Evolutionary conservation across 2,113 vertebrate species (phyloP), one percentile per base, ranked within the genome.

Genomic region (Silurus asotus): DNA sequence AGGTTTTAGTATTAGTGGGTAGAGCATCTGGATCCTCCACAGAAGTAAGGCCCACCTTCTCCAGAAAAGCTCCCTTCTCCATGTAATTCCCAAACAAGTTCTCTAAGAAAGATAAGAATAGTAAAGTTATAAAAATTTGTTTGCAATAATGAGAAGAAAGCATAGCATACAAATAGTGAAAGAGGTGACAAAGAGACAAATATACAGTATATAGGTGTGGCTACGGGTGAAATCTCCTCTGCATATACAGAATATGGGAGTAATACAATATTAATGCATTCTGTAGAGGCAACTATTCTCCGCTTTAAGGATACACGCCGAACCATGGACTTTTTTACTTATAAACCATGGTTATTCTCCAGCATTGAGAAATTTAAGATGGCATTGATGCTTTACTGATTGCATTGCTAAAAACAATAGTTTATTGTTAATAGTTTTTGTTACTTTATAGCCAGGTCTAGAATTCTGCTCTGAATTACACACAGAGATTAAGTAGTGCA

Each of bases 81-180:
- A 98, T 93, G 90, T 98, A 99, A 5, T 84, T 95, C 84, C 96
- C 96, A 95, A 98, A 98, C 88, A 99, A 91, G 91, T 99, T 99
- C 88, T 99, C 98, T 99, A 28, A 23, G 75, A 69, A 0, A 3
- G 0, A 0, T 45, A 62, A 49, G 8, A 53, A 82, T 53, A 37
- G 15, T 13, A 61, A 17, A 64, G 23, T 61, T 8, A 65, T n/a
- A 78, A 13, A 13, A 67, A 15, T 64, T 28, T 49, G 48, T 23
- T 37, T 25, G 8, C 45, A 23, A 74, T 23, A 0, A 59, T 8
- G 67, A 70, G 51, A 70, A 64, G 53, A 81, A 65, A 19, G 25
- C 8, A 23, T 7, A 61, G 19, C 28, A 69, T 37, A 69, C 28
- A 64, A 13, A 67, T 5, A 74, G 19, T 69, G 1, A 82, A 19